phyloP scores from a whole-genome alignment of 2,797 vertebrate species.

The Myoxocephalus aenaeus region DNA sequence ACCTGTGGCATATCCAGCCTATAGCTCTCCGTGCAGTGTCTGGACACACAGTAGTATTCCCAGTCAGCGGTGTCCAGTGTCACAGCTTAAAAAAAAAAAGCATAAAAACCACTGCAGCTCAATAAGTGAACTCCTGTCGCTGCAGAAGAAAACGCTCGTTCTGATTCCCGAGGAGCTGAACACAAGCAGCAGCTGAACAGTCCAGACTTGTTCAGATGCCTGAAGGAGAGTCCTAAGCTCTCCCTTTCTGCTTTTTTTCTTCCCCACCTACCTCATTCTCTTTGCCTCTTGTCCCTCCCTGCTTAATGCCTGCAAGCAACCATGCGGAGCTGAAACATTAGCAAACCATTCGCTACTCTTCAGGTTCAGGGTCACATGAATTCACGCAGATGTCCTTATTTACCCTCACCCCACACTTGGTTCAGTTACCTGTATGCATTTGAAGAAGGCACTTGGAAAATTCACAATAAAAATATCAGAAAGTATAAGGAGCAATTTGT shows the following conservation, averaged over 20 bases:
- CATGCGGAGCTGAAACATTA: conserved; percentile 17
- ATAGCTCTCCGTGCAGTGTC: conserved; percentile 11
- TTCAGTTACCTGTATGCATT: too few species aligned
- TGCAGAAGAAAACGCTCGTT: conserved; percentile 29
- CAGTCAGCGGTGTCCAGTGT: conserved; percentile 12
- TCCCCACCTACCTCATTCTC: conserved; percentile 28
- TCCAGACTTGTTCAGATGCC: conserved; percentile 82
- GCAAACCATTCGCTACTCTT: conserved; percentile 8
- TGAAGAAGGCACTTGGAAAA: background rate
- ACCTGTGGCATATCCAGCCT: conserved; percentile 74
- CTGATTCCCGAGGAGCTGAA: conserved; percentile 48
- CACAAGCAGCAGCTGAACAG: conserved; percentile 65
- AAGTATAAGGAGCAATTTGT: background rate
- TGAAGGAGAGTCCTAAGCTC: conserved; percentile 70
- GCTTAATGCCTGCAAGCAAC: conserved; percentile 46
- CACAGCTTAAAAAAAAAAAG: background rate
- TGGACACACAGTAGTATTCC: conserved; percentile 8
- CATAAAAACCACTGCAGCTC: background rate
- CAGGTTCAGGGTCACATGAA: conserved; percentile 1
- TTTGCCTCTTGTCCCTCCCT: conserved; percentile 60
- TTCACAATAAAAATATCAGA: background rate
- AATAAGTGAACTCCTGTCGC: conserved; percentile 7
- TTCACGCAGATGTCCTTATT: background rate
- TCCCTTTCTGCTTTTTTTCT: conserved; percentile 46
- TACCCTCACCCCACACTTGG: too few species aligned